A percentile compares a stretch with the other conserved stretches of the same genome.
phyloP scores from a whole-genome alignment of 1,140 invertebrate genomes.

The Drosophila melanogaster region Release_6_plus_ISO1_MT NT_033777.3:16590001-16590500 shows the following conservation, averaged over 20 bases:
- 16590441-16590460: slow-evolving; percentile 9
- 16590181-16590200: slow-evolving; percentile 33
- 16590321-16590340: slow-evolving; percentile 36
- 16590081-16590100: slow-evolving; percentile 26
- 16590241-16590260: slow-evolving; percentile 51
- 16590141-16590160: slow-evolving; percentile 46
- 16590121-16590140: slow-evolving; percentile 43
- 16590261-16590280: slow-evolving; percentile 59
- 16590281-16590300: slow-evolving; percentile 33
- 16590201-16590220: slow-evolving; percentile 37
- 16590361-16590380: slow-evolving; percentile 34
- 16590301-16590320: slow-evolving; percentile 25
- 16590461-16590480: neutral
- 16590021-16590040: slow-evolving; percentile 37
- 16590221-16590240: slow-evolving; percentile 55
- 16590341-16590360: slow-evolving; percentile 26
- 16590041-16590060: slow-evolving; percentile 47
- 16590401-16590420: slow-evolving; percentile 52
- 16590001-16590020: slow-evolving; percentile 47
- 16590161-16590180: slow-evolving; percentile 47
- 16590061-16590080: slow-evolving; percentile 36
- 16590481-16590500: slow-evolving; percentile 27
- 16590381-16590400: slow-evolving; percentile 59
- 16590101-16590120: slow-evolving; percentile 8
- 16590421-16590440: slow-evolving; percentile 52